phyloP scores from a whole-genome alignment of 2,797 vertebrate genomes.

The Adelosebastes latens region DNA sequence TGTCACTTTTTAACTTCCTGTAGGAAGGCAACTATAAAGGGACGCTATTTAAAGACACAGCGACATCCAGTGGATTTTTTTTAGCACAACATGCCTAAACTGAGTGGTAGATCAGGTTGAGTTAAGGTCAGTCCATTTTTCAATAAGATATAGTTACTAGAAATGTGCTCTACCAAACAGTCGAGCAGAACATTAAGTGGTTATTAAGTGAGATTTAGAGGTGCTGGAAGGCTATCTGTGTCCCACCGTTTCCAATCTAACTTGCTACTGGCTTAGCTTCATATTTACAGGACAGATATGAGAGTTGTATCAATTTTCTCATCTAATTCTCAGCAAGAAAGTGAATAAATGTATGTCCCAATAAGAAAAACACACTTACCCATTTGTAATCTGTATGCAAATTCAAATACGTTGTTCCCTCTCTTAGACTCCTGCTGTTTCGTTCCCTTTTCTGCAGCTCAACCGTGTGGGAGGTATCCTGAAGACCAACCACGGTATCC shows the following conservation, averaged over 20 bases:
- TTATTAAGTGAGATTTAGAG: background rate
- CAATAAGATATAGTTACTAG: too few relatives aligned
- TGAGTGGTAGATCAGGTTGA: too few relatives aligned
- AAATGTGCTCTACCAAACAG: too few relatives aligned
- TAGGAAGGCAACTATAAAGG: too few relatives aligned
- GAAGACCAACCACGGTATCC: slow-evolving; percentile 85
- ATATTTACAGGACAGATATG: background rate
- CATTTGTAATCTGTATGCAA: background rate
- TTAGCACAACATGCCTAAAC: too few relatives aligned
- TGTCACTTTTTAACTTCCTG: too few relatives aligned
- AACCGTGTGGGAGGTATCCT: slow-evolving; percentile 77
- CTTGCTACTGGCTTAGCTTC: background rate
- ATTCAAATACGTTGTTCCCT: background rate
- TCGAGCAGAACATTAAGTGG: too few relatives aligned
- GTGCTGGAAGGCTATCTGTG: background rate
- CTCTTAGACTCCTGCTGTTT: background rate
- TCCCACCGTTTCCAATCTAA: background rate
- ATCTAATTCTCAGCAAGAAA: background rate
- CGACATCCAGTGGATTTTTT: too few relatives aligned
- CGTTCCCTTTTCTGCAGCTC: slow-evolving; percentile 66
- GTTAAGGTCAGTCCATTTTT: too few relatives aligned
- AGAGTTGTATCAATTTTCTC: background rate
- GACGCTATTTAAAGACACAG: too few relatives aligned
- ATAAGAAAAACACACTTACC: background rate
- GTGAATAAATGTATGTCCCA: background rate